Base-by-base conservation (phyloP, 2,113 vertebrate species). In the Fregetta grallaria region DNA sequence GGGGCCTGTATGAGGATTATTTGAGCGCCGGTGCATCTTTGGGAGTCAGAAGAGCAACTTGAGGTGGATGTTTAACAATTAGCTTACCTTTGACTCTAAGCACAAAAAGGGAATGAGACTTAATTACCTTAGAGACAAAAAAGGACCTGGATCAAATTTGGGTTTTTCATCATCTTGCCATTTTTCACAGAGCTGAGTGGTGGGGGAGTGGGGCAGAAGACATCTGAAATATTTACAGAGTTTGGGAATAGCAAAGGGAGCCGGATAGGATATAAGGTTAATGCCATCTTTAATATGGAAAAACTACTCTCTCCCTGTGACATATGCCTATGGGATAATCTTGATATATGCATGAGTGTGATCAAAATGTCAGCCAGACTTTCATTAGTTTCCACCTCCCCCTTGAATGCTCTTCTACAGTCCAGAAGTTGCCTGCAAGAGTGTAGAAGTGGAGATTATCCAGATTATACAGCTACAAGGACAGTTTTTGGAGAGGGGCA, bases 261-360 rank as follows among this genome's bases (percentile, higher is more conserved):
- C 65, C 44, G 97, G 94, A 84, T 53, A 96, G 84, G 95, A 97
- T 91, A 90, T 97, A 98, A 98, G 97, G 98, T 98, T 98, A 98
- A 98, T 98, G 96, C 95, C 97, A 97, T 96, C 71, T 97, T 97
- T 98, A 98, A 98, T 98, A 97, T 96, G 96, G 97, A 98, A 98
- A 98, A 98, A 98, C 98, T 98, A 96, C 98, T 97, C 84, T 97
- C 94, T 98, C 88, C 65, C 45, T 88, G 92, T 97, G 98, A 98
- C 98, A 95, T 97, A 97, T 90, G 94, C 97, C 97, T 98, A 93
- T 96, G 98, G 97, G 98, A 98, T 98, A 97, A 97, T 96, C 95
- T 97, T 98, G 98, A 98, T 98, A 96, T 97, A 98, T 97, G 97
- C 93, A 94, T 92, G 88, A 95, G 83, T 94, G 90, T 95, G 97